phyloP scores from a whole-genome alignment of 2,113 vertebrate species.

The Sebastes fasciatus region DNA sequence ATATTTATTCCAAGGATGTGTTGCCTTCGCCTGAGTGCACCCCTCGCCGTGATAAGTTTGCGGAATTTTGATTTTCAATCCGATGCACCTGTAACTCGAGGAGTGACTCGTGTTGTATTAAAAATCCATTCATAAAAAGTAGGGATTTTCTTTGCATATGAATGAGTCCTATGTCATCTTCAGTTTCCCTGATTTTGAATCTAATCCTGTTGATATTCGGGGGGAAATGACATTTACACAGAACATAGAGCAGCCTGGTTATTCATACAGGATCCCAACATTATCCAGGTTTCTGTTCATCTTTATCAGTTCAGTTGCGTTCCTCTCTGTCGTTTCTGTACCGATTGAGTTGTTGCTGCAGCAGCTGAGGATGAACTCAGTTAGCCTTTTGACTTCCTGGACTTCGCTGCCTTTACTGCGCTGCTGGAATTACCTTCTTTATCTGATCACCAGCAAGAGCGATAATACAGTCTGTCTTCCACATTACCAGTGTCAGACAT shows the following conservation, averaged over 20 bases:
- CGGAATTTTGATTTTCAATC: constrained; percentile 17
- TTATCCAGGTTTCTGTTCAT: neutral
- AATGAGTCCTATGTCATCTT: neutral
- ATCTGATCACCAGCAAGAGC: neutral
- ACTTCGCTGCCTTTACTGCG: neutral
- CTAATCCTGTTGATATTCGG: neutral
- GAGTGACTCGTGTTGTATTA: neutral
- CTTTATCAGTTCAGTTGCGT: neutral
- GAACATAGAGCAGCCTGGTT: neutral
- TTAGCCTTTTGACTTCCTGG: neutral
- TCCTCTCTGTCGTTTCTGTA: neutral
- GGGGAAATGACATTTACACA: neutral
- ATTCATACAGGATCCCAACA: neutral
- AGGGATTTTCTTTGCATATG: neutral
- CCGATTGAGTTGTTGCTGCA: neutral
- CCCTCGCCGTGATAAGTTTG: neutral
- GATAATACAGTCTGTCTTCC: neutral
- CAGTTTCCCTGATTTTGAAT: neutral
- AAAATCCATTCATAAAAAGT: neutral
- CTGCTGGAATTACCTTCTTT: neutral
- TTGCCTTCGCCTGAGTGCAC: constrained; percentile 35
- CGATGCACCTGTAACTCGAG: constrained; percentile 26
- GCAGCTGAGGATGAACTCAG: neutral
- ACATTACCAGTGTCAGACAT: neutral
- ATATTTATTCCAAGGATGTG: constrained; percentile 31